phyloP scores from a whole-genome alignment of 2,888 invertebrate species.

The Miltochrista miniata region DNA sequence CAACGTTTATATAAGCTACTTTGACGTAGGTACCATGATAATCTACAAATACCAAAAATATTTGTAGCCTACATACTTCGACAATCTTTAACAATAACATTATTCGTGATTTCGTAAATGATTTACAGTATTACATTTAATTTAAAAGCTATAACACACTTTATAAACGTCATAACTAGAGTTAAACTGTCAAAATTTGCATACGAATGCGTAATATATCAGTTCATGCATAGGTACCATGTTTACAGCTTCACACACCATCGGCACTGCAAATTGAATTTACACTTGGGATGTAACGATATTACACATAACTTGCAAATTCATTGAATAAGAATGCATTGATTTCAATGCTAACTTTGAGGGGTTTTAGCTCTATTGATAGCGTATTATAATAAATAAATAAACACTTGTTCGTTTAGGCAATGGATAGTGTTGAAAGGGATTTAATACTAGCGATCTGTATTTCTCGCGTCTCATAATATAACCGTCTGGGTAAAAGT shows the following conservation, averaged over 20 bases:
- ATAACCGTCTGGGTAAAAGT: no score
- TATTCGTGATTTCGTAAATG: no score
- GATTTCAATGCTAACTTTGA: constrained; percentile 27
- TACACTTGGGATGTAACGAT: constrained; percentile 21
- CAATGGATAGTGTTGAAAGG: no score
- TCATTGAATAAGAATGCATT: constrained; percentile 32
- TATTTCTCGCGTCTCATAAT: no score
- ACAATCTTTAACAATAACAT: no score
- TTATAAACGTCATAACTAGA: not conserved
- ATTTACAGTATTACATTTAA: not conserved
- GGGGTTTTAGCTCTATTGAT: constrained; percentile 5
- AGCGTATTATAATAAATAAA: not conserved
- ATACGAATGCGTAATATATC: constrained; percentile 32
- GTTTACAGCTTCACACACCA: constrained; percentile 38
- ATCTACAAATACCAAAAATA: no score
- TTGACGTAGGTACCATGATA: no score
- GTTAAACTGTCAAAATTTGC: constrained; percentile 20
- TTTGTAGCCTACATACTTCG: no score
- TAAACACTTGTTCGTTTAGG: no score
- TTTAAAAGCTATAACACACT: not conserved
- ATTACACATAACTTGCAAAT: constrained; percentile 39
- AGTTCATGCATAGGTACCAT: constrained; percentile 22
- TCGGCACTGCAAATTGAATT: constrained; percentile 45
- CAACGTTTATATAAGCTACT: not conserved
- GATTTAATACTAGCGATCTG: no score